These are phyloP conservation scores for Dysmachus trigonus DNA, from an alignment of 2,888 invertebrate species.

Conservation along the genomic window DNA sequence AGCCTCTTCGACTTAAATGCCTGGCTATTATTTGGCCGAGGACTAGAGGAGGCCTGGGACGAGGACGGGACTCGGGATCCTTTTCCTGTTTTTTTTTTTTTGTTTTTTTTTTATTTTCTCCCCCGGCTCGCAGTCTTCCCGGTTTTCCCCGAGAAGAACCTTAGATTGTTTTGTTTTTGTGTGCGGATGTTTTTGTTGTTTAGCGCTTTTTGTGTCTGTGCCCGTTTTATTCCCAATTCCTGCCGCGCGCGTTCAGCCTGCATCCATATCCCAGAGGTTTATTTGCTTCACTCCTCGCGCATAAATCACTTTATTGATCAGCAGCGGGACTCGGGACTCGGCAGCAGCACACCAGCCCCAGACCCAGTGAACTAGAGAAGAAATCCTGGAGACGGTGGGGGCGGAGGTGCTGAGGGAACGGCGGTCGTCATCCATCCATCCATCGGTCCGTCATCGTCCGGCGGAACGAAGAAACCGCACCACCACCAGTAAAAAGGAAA, in stretches of 20 bases:
- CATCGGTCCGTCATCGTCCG: background rate
- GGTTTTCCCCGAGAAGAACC: background rate
- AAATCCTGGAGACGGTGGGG: background rate
- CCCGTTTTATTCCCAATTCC: background rate
- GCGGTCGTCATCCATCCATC: background rate
- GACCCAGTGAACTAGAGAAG: conserved; percentile 5
- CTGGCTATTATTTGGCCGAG: conserved; percentile 40
- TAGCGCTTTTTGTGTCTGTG: background rate
- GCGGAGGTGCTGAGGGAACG: background rate
- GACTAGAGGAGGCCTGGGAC: no score
- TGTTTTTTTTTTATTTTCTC: background rate
- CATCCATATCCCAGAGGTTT: conserved; percentile 22
- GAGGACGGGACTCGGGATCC: background rate
- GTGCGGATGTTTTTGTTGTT: background rate
- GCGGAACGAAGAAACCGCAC: conserved; percentile 8
- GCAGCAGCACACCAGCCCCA: background rate
- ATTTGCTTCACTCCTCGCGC: conserved; percentile 41
- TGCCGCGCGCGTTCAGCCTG: background rate
- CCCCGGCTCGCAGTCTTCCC: no score
- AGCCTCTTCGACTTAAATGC: conserved; percentile 35
- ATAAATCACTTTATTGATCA: conserved; percentile 45
- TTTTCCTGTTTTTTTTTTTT: background rate
- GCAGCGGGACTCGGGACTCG: background rate
- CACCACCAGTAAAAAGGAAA: background rate
- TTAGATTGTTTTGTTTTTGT: background rate